Percentiles rank a stretch among this genome's conserved stretches.
Evolutionary conservation across 1,140 invertebrate species (phyloP).

Genomic region (Lepidurus couesii): DNA sequence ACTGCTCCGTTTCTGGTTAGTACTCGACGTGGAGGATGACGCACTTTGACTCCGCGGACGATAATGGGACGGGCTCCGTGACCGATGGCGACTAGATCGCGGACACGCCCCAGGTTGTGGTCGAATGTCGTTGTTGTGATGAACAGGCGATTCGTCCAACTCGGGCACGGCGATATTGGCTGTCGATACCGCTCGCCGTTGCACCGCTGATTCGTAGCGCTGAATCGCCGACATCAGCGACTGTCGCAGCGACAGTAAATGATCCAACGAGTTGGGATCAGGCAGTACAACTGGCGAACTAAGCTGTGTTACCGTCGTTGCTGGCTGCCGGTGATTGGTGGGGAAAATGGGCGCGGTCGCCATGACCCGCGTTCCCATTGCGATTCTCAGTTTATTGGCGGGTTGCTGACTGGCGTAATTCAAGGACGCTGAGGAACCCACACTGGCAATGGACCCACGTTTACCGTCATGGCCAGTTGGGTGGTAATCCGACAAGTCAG

Average conservation of each 20-base stretch:
- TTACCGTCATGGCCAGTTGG: conserved; percentile 36
- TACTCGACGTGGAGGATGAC: neutral
- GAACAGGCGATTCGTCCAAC: neutral
- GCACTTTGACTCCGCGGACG: neutral
- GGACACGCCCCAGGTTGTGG: neutral
- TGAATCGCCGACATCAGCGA: conserved; percentile 43
- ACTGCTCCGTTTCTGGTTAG: neutral
- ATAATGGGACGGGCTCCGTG: neutral
- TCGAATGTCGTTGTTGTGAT: neutral
- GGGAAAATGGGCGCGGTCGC: conserved; percentile 35
- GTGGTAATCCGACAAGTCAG: conserved; percentile 44
- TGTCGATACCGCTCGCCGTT: conserved; percentile 9
- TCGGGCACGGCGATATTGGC: neutral
- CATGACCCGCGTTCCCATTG: conserved; percentile 45
- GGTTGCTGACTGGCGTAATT: conserved; percentile 33
- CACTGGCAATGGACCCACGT: conserved; percentile 36
- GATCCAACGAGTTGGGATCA: conserved; percentile 38
- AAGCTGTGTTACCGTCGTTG: conserved; percentile 10
- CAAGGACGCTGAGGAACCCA: conserved; percentile 36
- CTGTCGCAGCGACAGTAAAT: conserved; percentile 43
- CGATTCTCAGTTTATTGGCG: conserved; percentile 42
- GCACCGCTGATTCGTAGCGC: conserved; percentile 39
- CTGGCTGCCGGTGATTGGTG: conserved; percentile 34
- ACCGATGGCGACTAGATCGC: neutral
- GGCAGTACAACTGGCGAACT: neutral